A percentile compares a stretch with the other conserved stretches of the same genome.
Conservation (phyloP, 2,113 vertebrate genomes). For the Eudyptes chrysolophus region DNA sequence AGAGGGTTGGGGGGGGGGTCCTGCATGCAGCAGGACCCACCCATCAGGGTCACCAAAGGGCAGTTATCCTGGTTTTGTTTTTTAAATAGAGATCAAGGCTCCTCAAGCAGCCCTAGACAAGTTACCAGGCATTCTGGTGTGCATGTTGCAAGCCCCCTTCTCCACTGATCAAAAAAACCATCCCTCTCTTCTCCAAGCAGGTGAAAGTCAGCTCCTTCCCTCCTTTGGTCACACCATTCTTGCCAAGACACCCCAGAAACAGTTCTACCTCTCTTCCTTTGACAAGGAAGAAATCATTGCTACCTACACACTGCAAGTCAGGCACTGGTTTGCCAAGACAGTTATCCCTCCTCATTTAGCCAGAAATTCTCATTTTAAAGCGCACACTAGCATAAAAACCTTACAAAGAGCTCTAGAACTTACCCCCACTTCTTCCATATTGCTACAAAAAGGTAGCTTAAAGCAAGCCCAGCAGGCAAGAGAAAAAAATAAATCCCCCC, state of each 20-base stretch:
- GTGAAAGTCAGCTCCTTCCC: not conserved
- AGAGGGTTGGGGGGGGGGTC: no score
- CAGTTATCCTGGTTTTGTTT: not conserved
- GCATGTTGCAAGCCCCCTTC: not conserved
- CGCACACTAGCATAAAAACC: not conserved
- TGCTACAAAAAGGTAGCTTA: not conserved
- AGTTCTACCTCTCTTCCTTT: not conserved
- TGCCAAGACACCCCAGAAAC: not conserved
- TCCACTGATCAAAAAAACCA: not conserved
- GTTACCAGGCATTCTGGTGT: not conserved
- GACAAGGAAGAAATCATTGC: not conserved
- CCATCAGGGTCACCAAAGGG: not conserved
- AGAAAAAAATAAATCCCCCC: not conserved
- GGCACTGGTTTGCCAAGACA: no score
- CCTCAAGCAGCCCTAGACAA: not conserved
- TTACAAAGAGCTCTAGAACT: not conserved
- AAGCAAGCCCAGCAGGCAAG: not conserved
- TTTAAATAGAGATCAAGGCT: not conserved
- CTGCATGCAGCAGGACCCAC: not conserved
- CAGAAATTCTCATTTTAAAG: not conserved
- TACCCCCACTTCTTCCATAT: not conserved
- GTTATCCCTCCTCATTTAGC: not conserved
- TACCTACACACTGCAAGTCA: fast-evolving
- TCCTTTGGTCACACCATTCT: not conserved
- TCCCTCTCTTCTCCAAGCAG: not conserved